These are phyloP conservation scores for Centrocercus urophasianus DNA, from an alignment of 2,113 vertebrate species.

Conservation along the genomic window DNA sequence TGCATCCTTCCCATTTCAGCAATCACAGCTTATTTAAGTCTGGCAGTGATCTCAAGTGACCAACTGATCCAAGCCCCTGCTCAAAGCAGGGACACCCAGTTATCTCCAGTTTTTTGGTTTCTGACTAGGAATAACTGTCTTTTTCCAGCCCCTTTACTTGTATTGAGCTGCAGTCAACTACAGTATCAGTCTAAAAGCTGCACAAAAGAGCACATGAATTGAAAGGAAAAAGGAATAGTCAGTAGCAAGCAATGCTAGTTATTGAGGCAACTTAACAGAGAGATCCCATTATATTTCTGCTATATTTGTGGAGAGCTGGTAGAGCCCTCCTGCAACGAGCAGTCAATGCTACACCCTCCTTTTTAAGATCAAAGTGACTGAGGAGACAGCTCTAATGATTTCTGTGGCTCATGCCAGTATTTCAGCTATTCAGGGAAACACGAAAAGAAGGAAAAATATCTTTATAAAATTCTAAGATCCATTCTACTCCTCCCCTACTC, in stretches of 20 bases:
- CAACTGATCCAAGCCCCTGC: background rate
- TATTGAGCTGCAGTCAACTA: background rate
- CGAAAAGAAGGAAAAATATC: background rate
- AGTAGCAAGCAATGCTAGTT: background rate
- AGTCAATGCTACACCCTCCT: background rate
- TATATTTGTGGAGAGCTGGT: background rate
- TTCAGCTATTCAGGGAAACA: background rate
- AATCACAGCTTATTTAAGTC: background rate
- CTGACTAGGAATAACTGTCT: background rate
- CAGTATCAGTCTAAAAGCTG: background rate
- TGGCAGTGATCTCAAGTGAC: background rate
- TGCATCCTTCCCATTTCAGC: background rate
- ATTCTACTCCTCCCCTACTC: background rate
- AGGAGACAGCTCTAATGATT: background rate
- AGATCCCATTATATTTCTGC: background rate
- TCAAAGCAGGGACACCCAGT: background rate
- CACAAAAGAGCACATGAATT: background rate
- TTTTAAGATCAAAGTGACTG: background rate
- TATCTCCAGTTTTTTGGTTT: background rate
- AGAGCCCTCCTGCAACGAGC: slow-evolving; percentile 7
- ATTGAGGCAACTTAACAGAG: background rate
- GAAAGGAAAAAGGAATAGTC: background rate
- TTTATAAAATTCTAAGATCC: background rate
- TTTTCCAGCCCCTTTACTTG: background rate
- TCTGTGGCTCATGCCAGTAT: background rate